Percentiles rank a stretch among this genome's conserved stretches.
These are phyloP conservation scores for Diogma glabrata DNA, from an alignment of 2,888 invertebrate species.

Conservation along the genomic window DNA sequence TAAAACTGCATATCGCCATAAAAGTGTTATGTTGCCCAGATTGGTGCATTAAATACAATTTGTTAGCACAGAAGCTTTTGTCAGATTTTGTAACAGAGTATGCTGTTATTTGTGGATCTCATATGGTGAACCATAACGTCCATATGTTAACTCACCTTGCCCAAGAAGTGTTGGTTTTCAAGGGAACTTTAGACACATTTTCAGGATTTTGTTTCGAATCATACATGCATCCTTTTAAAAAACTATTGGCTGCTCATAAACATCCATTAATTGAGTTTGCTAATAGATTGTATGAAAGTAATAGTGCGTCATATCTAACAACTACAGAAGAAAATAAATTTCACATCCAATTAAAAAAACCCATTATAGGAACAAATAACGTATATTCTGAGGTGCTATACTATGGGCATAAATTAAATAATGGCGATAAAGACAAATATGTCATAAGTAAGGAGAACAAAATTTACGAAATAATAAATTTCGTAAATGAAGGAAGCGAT, in stretches of 20 bases:
- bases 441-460: neutral
- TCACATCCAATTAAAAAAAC: neutral
- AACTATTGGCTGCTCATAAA: constrained; percentile 3
- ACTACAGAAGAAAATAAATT: neutral
- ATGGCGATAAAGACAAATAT: neutral
- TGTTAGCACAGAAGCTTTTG: neutral
- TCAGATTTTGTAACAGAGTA: neutral
- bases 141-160: constrained; percentile 2
- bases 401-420: neutral
- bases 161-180: neutral
- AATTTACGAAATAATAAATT: neutral
- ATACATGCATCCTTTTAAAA: constrained; percentile 2
- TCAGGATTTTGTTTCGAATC: neutral
- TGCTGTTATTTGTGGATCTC: neutral
- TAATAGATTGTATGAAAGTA: constrained; percentile 1
- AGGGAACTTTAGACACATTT: neutral
- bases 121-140: neutral
- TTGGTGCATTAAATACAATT: neutral
- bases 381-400: neutral
- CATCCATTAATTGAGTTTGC: neutral
- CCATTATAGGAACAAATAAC: neutral
- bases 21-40: no score
- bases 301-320: neutral
- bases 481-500: neutral
- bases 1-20: neutral